phyloP scores from a whole-genome alignment of 2,113 vertebrate genomes.

The Hemiprocne comata region DNA sequence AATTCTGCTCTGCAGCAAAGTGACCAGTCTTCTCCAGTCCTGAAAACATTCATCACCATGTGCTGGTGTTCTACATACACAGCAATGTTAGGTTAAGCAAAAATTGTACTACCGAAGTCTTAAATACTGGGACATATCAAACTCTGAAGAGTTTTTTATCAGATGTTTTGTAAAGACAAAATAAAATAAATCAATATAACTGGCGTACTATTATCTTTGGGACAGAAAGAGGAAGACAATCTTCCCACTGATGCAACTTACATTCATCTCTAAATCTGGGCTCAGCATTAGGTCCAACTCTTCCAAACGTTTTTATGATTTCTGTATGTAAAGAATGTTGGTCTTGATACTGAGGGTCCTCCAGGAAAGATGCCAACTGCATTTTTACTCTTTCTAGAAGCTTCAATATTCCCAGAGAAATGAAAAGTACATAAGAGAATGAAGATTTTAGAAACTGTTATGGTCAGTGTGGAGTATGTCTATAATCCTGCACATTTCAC shows the following conservation, averaged over 20 bases:
- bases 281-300: constrained; percentile 97
- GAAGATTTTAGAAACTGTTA: background rate
- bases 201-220: background rate
- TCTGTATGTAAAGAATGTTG: constrained; percentile 97
- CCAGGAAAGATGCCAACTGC: constrained; percentile 96
- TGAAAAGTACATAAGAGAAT: background rate
- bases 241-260: constrained; percentile 71
- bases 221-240: background rate
- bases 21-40: background rate
- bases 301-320: constrained; percentile 95
- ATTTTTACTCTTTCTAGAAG: constrained; percentile 98
- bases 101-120: background rate
- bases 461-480: background rate
- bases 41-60: background rate
- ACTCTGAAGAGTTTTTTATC: background rate
- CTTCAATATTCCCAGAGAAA: constrained; percentile 73
- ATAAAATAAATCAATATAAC: background rate
- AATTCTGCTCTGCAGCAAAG: background rate
- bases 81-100: background rate
- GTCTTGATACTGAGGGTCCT: constrained; percentile 98
- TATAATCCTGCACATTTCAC: background rate
- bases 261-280: constrained; percentile 97
- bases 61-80: background rate
- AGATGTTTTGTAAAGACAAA: background rate
- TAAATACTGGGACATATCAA: background rate